Percentiles rank a stretch among this genome's conserved stretches.
These are phyloP conservation scores for Lepisosteus oculatus DNA, from an alignment of 2,113 vertebrate genomes.

Conservation along the genomic window DNA sequence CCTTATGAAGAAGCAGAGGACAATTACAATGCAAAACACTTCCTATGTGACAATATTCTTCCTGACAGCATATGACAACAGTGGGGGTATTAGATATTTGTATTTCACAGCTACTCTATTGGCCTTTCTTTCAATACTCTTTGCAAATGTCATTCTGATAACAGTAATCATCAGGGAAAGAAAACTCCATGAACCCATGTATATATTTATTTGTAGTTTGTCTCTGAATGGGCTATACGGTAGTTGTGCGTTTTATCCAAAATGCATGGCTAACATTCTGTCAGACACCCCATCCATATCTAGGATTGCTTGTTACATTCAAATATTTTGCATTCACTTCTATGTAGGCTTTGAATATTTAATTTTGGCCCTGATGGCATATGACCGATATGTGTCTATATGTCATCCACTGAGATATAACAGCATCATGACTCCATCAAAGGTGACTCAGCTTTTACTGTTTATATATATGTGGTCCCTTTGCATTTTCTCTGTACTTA, in stretches of 20 bases:
- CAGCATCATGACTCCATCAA: background rate
- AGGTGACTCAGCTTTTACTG: background rate
- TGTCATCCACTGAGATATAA: conserved; percentile 14
- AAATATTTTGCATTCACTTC: conserved; percentile 2
- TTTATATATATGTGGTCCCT: background rate
- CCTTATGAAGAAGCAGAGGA: too few relatives aligned
- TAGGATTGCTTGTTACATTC: conserved; percentile 1
- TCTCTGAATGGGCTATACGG: conserved; percentile 10
- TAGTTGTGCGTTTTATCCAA: background rate
- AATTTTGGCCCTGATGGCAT: conserved; percentile 11
- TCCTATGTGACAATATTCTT: too few relatives aligned
- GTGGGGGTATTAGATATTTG: too few relatives aligned
- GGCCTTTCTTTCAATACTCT: background rate
- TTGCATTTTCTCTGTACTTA: background rate
- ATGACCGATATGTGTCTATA: conserved; percentile 18
- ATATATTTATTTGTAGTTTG: conserved; percentile 9
- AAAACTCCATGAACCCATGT: conserved; percentile 21
- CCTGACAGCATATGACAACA: too few relatives aligned
- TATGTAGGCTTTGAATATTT: conserved; percentile 6
- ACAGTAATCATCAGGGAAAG: background rate
- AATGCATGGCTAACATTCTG: conserved; percentile 4
- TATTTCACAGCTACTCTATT: background rate
- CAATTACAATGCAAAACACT: too few relatives aligned
- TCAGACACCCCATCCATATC: background rate
- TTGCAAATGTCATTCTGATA: conserved; percentile 3